Percentiles rank a stretch among this genome's conserved stretches.
These are phyloP conservation scores for Branchipolynoe longqiensis DNA, from an alignment of 2,888 invertebrate genomes.

Conservation along the genomic window DNA sequence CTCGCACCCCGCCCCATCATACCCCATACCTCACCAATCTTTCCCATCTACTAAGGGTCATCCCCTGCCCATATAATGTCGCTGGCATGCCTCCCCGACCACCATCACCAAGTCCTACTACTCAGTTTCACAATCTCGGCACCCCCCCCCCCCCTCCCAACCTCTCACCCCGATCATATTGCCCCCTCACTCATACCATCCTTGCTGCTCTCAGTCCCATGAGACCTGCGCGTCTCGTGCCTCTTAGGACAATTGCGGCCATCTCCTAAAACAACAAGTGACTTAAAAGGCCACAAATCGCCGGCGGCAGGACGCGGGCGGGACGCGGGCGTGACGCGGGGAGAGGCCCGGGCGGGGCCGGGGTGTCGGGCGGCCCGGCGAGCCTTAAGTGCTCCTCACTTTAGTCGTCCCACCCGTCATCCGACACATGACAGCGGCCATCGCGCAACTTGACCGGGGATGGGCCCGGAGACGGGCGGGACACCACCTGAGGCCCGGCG, in stretches of 20 bases:
- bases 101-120: no score
- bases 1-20: no score
- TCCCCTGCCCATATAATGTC: no score
- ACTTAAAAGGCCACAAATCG: slow-evolving; percentile 46
- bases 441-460: slow-evolving; percentile 3
- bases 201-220: neutral
- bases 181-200: neutral
- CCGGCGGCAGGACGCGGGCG: neutral
- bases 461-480: neutral
- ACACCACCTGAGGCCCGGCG: no score
- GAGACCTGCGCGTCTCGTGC: no score
- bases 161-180: neutral
- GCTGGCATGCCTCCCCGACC: no score
- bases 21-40: no score
- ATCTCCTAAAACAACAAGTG: slow-evolving; percentile 51
- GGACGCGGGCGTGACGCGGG: neutral
- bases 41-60: no score
- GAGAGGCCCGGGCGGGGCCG: neutral
- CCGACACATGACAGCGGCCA: neutral
- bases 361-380: neutral
- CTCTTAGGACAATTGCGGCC: slow-evolving; percentile 48
- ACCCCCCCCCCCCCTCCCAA: neutral
- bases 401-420: neutral
- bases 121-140: no score
- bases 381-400: slow-evolving; percentile 30